These are phyloP conservation scores for Diarsia brunnea DNA, from an alignment of 2,888 invertebrate species.

Conservation along the genomic window DNA sequence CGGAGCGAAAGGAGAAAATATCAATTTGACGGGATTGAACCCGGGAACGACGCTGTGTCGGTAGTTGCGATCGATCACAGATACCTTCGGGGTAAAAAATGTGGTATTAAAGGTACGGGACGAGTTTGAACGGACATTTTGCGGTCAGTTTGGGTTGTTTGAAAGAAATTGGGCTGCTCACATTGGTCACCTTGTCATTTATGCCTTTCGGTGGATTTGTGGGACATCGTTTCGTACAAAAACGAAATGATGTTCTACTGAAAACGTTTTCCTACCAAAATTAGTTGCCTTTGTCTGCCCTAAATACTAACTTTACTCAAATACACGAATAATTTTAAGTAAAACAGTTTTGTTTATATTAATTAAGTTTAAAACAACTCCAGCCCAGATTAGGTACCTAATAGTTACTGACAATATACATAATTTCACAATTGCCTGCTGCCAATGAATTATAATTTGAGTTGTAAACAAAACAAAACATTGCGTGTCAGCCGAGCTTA, in stretches of 20 bases:
- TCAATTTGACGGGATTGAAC: constrained; percentile 46
- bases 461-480: constrained; percentile 25
- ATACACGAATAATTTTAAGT: constrained; percentile 2
- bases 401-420: not conserved
- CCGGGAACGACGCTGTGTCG: constrained; percentile 20
- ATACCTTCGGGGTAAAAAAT: constrained; percentile 36
- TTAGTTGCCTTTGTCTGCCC: not conserved
- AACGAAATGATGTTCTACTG: constrained; percentile 14
- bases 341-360: constrained; percentile 1
- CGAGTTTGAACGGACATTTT: constrained; percentile 26
- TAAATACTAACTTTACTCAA: not conserved
- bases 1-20: constrained; percentile 38
- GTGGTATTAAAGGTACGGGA: constrained; percentile 26
- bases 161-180: constrained; percentile 39
- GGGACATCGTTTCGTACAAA: constrained; percentile 27
- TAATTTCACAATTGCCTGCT: not conserved
- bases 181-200: constrained; percentile 29
- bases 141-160: constrained; percentile 33
- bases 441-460: constrained; percentile 23
- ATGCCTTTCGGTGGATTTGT: constrained; percentile 1
- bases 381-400: not conserved
- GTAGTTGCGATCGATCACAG: constrained; percentile 42
- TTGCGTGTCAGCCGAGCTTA: constrained; percentile 28
- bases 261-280: constrained; percentile 2
- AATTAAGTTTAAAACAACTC: not conserved